Conservation (phyloP, 1,140 invertebrate genomes). For the Phymastichus coffea region DNA sequence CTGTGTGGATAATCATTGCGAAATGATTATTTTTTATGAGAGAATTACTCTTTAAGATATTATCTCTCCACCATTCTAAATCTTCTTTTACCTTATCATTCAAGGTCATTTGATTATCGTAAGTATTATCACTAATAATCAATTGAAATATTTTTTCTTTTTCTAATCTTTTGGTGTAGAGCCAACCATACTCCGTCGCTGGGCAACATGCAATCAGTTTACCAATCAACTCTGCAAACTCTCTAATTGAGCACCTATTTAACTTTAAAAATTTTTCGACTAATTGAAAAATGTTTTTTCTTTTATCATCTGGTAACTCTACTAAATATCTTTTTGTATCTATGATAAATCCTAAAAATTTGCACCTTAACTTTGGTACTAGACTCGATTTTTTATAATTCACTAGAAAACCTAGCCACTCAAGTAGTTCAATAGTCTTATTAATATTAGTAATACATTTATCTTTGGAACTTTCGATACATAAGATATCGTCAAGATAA, state of each 20-base stretch:
- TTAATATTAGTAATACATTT: slow-evolving; percentile 18
- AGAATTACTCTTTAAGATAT: neutral
- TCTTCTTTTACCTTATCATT: neutral
- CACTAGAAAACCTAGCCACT: slow-evolving; percentile 34
- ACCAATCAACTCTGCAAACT: slow-evolving; percentile 33
- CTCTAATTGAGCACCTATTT: slow-evolving; percentile 31
- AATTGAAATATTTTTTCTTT: slow-evolving; percentile 24
- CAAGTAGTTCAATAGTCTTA: slow-evolving; percentile 20
- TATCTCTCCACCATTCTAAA: slow-evolving; percentile 19
- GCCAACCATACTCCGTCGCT: slow-evolving; percentile 31
- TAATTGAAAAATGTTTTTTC: slow-evolving; percentile 9
- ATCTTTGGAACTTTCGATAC: slow-evolving; percentile 1
- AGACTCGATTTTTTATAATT: slow-evolving; percentile 30
- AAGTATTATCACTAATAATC: slow-evolving; percentile 15
- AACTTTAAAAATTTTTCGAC: slow-evolving; percentile 7
- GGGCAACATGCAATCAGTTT: slow-evolving; percentile 30
- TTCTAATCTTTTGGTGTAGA: slow-evolving; percentile 33
- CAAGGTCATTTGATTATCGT: slow-evolving; percentile 15
- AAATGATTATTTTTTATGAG: slow-evolving; percentile 16
- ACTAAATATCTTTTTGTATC: slow-evolving; percentile 27
- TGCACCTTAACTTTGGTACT: slow-evolving; percentile 4
- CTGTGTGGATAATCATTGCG: slow-evolving; percentile 34
- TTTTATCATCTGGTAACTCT: slow-evolving; percentile 29
- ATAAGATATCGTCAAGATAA: slow-evolving; percentile 32
- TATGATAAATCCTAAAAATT: slow-evolving; percentile 37